These are phyloP conservation scores for Cassiopea andromeda DNA, from an alignment of 30 jellyfish, hydroid and myxozoan species.

Conservation along the genomic window DNA sequence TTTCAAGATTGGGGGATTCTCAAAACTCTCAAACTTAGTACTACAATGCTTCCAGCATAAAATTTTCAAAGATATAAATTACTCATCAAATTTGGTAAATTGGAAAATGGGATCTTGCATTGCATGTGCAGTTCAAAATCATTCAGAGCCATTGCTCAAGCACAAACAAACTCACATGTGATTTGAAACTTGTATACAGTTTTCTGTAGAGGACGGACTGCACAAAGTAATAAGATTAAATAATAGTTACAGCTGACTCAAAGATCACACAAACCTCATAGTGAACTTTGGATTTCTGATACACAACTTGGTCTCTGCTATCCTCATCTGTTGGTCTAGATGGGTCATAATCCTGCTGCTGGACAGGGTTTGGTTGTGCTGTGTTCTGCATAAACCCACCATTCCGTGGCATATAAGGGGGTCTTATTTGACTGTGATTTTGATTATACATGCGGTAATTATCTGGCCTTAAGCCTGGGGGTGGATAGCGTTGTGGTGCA, in stretches of 20 bases:
- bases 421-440: not conserved
- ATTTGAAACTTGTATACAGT: too few species aligned
- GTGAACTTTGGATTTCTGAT: slow-evolving; percentile 51
- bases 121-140: too few species aligned
- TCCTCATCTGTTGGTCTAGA: slow-evolving; percentile 53
- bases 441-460: slow-evolving; percentile 29
- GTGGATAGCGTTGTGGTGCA: slow-evolving; percentile 3
- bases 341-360: slow-evolving; percentile 52
- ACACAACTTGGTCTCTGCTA: slow-evolving; percentile 5
- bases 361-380: slow-evolving; percentile 7
- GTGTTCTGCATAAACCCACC: slow-evolving; percentile 23
- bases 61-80: too few species aligned
- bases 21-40: too few species aligned
- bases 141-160: too few species aligned
- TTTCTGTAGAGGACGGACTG: too few species aligned
- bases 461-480: slow-evolving; percentile 2
- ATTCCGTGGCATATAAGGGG: slow-evolving; percentile 26
- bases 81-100: too few species aligned
- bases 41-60: too few species aligned
- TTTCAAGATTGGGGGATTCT: too few species aligned
- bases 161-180: too few species aligned
- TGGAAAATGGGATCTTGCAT: too few species aligned
- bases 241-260: not conserved
- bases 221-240: too few species aligned
- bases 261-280: slow-evolving; percentile 32